Evolutionary conservation across 2,888 invertebrate species (phyloP).

Genomic region (Andrena trimmerana): DNA sequence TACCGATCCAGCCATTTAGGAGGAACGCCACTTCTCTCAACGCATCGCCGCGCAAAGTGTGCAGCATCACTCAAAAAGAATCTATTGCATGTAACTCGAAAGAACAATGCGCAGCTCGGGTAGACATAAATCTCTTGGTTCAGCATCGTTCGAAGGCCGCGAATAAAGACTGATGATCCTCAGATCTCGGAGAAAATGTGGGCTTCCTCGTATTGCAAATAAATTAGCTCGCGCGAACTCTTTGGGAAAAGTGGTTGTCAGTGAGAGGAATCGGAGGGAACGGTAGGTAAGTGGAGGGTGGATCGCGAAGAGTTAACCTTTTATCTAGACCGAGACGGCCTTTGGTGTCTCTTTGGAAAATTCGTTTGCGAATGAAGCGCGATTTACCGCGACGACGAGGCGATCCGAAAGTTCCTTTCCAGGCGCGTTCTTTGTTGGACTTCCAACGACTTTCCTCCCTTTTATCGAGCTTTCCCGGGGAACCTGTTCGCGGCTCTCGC

Average conservation of each 20-base stretch:
- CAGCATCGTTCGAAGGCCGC: too few species aligned
- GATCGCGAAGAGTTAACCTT: slow-evolving; percentile 38
- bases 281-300: neutral
- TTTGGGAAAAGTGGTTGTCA: neutral
- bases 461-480: slow-evolving; percentile 45
- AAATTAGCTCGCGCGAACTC: neutral
- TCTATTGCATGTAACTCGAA: too few species aligned
- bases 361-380: slow-evolving; percentile 45
- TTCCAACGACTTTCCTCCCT: slow-evolving; percentile 47
- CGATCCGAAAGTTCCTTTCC: slow-evolving; percentile 49
- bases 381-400: slow-evolving; percentile 36
- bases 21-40: neutral
- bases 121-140: too few species aligned
- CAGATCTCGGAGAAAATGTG: neutral
- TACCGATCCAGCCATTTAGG: neutral
- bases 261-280: neutral
- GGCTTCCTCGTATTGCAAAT: neutral
- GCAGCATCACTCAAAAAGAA: too few species aligned
- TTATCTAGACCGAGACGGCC: slow-evolving; percentile 8
- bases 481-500: neutral
- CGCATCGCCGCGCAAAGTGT: neutral
- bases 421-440: slow-evolving; percentile 46
- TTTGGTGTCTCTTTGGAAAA: slow-evolving; percentile 4
- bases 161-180: neutral
- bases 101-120: too few species aligned